These are phyloP conservation scores for Carabus problematicus DNA, from an alignment of 2,888 invertebrate genomes.

Conservation along the genomic window DNA sequence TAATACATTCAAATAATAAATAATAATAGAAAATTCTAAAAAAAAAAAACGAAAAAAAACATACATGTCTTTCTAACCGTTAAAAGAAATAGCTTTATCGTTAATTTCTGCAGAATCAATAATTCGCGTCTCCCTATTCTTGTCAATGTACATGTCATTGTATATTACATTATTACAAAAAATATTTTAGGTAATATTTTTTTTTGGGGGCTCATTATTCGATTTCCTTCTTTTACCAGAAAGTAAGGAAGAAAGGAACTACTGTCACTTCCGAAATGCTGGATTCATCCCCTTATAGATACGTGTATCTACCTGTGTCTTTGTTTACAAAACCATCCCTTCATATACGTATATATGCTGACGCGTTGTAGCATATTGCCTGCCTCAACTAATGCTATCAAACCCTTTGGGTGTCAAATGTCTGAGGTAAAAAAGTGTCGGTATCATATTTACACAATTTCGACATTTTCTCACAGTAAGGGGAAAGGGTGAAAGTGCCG, in stretches of 20 bases:
- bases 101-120: no score
- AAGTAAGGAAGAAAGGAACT: constrained; percentile 6
- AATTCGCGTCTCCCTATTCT: no score
- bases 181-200: no score
- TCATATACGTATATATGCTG: not conserved
- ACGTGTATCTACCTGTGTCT: constrained; percentile 9
- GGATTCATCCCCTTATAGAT: not conserved
- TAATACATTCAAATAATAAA: no score
- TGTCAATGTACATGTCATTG: no score
- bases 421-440: constrained; percentile 15
- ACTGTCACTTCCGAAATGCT: not conserved
- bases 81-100: no score
- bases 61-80: no score
- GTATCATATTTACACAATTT: constrained; percentile 32
- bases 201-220: not conserved
- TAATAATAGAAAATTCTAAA: no score
- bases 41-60: no score
- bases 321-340: constrained; percentile 7
- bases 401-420: constrained; percentile 10
- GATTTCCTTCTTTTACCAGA: not conserved
- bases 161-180: no score
- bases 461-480: constrained; percentile 29
- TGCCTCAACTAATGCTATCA: constrained; percentile 4
- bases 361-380: not conserved
- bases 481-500: constrained; percentile 25